Conservation (phyloP, 1,140 invertebrate species). For the Drosophila murphyi region DNA sequence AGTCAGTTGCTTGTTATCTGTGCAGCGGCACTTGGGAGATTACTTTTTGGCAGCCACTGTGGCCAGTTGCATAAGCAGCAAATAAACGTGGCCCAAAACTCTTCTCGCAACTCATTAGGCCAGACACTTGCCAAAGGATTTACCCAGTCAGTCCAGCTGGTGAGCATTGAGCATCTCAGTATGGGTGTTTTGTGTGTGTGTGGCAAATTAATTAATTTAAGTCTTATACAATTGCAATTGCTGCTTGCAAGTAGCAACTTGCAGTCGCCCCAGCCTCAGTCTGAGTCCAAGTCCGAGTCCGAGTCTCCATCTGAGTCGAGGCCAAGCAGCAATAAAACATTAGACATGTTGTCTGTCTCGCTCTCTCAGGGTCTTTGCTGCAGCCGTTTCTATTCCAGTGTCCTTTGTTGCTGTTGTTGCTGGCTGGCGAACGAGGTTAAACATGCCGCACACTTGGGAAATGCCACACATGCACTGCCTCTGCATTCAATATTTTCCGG, state of each 20-base stretch:
- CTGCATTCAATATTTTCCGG: constrained; percentile 77
- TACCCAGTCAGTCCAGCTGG: constrained; percentile 33
- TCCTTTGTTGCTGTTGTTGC: constrained; percentile 6
- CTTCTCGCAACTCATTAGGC: constrained; percentile 68
- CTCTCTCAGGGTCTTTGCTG: neutral
- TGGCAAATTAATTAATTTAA: constrained; percentile 82
- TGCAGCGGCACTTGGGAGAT: constrained; percentile 29
- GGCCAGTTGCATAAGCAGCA: constrained; percentile 38
- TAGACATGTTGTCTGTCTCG: constrained; percentile 68
- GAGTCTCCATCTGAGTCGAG: constrained; percentile 41
- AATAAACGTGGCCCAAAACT: constrained; percentile 9
- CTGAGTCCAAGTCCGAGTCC: too few relatives aligned
- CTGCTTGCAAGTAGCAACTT: constrained; percentile 20
- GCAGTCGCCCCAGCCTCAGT: neutral
- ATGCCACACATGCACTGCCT: constrained; percentile 33
- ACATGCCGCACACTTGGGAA: constrained; percentile 67
- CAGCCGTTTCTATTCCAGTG: constrained; percentile 9
- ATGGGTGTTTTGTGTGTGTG: constrained; percentile 21
- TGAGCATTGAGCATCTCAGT: neutral
- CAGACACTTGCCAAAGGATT: constrained; percentile 77
- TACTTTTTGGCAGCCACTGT: constrained; percentile 47
- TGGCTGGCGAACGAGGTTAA: constrained; percentile 74
- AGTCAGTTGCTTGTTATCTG: constrained; percentile 19
- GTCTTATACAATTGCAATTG: constrained; percentile 79
- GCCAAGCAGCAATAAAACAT: constrained; percentile 76